Percentiles rank a stretch among this genome's conserved stretches.
These are phyloP conservation scores for Eurosta solidaginis DNA, from an alignment of 1,140 invertebrate species.

Conservation along the genomic window DNA sequence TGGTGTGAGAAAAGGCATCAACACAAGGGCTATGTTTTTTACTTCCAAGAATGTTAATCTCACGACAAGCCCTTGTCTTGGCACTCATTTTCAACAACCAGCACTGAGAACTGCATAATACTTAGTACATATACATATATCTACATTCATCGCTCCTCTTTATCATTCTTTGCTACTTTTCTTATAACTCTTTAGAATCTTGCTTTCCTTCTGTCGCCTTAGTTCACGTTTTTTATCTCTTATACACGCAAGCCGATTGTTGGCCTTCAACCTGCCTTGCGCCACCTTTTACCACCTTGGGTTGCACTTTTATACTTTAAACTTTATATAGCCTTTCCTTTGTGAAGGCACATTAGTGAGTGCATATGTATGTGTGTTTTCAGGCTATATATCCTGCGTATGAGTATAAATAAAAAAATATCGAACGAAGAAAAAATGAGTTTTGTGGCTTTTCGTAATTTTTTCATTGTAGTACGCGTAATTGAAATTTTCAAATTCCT, in stretches of 20 bases:
- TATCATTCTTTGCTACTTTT: too few species aligned
- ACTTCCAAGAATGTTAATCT: too few species aligned
- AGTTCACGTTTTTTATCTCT: background rate
- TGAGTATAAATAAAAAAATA: conserved; percentile 26
- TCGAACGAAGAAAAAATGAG: conserved; percentile 16
- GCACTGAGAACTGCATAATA: too few species aligned
- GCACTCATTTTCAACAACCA: too few species aligned
- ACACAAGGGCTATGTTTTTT: too few species aligned
- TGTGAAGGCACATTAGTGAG: background rate
- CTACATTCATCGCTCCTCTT: too few species aligned
- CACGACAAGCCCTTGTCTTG: too few species aligned
- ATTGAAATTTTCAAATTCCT: conserved; percentile 34
- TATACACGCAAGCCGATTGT: background rate
- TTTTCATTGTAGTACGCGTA: conserved; percentile 32
- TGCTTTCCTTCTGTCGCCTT: background rate
- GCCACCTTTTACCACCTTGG: background rate
- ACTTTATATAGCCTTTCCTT: background rate
- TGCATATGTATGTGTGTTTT: background rate
- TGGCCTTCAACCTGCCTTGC: conserved; percentile 8
- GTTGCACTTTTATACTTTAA: background rate
- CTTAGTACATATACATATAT: too few species aligned
- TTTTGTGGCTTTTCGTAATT: conserved; percentile 32
- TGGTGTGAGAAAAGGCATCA: too few species aligned
- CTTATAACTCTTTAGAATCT: too few species aligned
- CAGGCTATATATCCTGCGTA: background rate